Base-by-base conservation (phyloP, 2,888 invertebrate genomes). In the Cephus runcator region DNA sequence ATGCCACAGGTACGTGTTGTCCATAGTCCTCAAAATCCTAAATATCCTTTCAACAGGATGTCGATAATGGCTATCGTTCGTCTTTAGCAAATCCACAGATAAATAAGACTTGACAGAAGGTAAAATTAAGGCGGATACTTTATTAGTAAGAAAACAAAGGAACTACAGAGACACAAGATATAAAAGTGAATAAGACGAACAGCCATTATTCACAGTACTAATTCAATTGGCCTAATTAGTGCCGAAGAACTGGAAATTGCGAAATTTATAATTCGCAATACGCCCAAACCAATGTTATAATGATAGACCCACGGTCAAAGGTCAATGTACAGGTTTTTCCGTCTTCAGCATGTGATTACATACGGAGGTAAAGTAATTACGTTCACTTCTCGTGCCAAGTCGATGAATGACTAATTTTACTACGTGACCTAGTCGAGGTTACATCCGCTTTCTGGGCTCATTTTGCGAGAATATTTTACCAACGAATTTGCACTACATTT, bases 361-460 rank as follows among this genome's bases (percentile, higher is more conserved):
- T 23, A 56, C 9, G 56, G 23, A 56, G 56, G 2, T 23, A 56
- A 56, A 23, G 56, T 56, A 56, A 56, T 56, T 56, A 56, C 56
- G 23, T 15, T 56, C 56, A 23, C 56, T 23, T 56, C 56, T 56
- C 56, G 56, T 15, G 56, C 56, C 56, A 56, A 56, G 23, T 2
- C 23, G 56, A 56, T 34, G 69, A 30, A 69, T 77, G 75, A 69
- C 75, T 69, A 77, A 77, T 77, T 77, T 69, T 71, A 74, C 74
- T 15, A 12, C 69, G 69, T 36, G 34, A 69, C 75, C 40, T 11
- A 15, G 31, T 69, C 75, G 34, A 77, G 75, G 69, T 33, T 75
- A 40, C 75, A 77, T 77, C 77, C 77, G 77, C 77, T 36, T 77
- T 77, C 75, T 69, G 71, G 75, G 71, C 36, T 33, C 40, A 75